Conservation (phyloP, 2,113 vertebrate genomes). For the Lasiurus borealis region DNA sequence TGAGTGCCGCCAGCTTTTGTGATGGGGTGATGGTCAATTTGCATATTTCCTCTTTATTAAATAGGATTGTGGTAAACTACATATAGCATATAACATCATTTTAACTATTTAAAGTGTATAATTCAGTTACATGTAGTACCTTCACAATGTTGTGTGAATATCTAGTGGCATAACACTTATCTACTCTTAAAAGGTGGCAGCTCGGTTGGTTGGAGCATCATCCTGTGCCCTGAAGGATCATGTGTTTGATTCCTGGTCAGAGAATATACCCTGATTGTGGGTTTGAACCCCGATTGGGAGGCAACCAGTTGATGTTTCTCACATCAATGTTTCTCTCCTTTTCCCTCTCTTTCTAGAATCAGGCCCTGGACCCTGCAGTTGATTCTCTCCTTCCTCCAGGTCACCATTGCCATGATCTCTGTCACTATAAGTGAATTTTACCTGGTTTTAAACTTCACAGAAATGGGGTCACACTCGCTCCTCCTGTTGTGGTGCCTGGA, state of each 20-base stretch:
- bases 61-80: not conserved
- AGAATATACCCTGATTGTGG: not conserved
- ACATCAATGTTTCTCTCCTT: not conserved
- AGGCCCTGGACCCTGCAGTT: not conserved
- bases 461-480: not conserved
- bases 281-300: not conserved
- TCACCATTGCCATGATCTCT: not conserved
- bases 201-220: not conserved
- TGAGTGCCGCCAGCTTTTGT: too few relatives aligned
- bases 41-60: too few relatives aligned
- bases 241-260: not conserved
- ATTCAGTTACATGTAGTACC: not conserved
- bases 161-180: not conserved
- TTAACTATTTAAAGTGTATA: not conserved
- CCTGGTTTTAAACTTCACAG: not conserved
- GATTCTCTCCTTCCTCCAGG: not conserved
- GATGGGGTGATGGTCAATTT: too few relatives aligned
- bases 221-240: not conserved
- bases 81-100: not conserved
- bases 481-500: too few relatives aligned
- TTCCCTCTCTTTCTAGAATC: not conserved
- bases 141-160: not conserved
- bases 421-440: not conserved
- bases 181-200: not conserved
- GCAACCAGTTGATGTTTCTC: not conserved